Percentiles rank a stretch among this genome's conserved stretches.
Evolutionary conservation across 2,797 vertebrate species (phyloP).

Genomic region (Chloroceryle inda): DNA sequence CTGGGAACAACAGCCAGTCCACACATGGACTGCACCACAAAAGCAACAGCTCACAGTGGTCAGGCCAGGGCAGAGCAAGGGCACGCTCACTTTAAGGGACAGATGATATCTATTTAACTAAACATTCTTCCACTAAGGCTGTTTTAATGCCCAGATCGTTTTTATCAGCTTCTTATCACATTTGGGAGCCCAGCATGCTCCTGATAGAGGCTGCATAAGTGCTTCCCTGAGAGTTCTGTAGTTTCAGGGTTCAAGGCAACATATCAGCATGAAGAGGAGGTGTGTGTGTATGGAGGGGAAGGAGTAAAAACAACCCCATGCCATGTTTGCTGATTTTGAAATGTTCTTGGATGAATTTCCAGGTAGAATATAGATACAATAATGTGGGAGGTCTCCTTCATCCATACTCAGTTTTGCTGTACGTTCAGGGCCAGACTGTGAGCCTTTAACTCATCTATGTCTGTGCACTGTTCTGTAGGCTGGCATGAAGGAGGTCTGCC

Average conservation of each 20-base stretch:
- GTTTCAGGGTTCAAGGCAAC: constrained; percentile 66
- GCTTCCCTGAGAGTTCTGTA: constrained; percentile 45
- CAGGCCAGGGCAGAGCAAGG: constrained; percentile 42
- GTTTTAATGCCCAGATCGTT: constrained; percentile 63
- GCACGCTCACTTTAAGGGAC: constrained; percentile 36
- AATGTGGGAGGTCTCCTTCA: constrained; percentile 8
- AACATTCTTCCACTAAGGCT: constrained; percentile 64
- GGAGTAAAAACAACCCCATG: constrained; percentile 53
- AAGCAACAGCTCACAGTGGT: constrained; percentile 48
- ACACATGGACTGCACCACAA: not conserved
- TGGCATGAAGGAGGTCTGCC: not conserved
- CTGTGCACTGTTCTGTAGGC: not conserved
- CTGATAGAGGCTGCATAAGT: constrained; percentile 57
- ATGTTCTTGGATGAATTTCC: constrained; percentile 58
- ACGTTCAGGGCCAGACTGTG: not conserved
- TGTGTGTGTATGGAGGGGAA: constrained; percentile 3
- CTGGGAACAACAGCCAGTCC: constrained; percentile 68
- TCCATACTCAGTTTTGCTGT: not conserved
- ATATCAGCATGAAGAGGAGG: constrained; percentile 58
- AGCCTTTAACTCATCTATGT: not conserved
- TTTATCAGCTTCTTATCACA: constrained; percentile 74
- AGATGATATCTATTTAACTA: constrained; percentile 77
- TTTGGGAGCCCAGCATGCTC: constrained; percentile 64
- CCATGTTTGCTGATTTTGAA: constrained; percentile 66
- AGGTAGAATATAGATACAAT: constrained; percentile 54